Base-by-base conservation (phyloP, 2,888 invertebrate species). In the Conus canariensis region DNA sequence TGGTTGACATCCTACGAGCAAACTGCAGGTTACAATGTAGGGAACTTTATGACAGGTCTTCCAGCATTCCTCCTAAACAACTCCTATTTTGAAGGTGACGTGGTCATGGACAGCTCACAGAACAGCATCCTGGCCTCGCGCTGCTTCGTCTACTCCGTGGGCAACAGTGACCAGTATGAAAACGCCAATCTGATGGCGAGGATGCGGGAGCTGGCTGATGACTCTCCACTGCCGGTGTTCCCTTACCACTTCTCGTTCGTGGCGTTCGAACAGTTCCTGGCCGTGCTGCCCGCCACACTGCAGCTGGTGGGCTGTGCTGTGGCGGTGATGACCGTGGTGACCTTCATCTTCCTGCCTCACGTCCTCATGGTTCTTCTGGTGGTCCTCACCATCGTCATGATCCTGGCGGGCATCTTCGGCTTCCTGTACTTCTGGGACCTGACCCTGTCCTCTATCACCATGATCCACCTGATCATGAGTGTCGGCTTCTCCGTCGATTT, bases 91-190 rank as follows among this genome's bases (percentile, higher is more conserved):
- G 9, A 85, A 16, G 91, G 90, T 45, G 92, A 93, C 90, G 90
- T 92, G 4, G 91, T 91, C 19, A 89, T 93, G 56, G 91, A 92
- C 82, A 45, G 64, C 9, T 90, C 91, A 19, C 85, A 90, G 14
- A 90, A 64, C 97, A 97, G 87, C 97, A 97, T 99, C 59, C 95
- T 98, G 7, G 98, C 98, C 1, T 98, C 98, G 85, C 74, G 92
- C 58, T 92, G 92, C 25, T 90, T 91, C 25, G 87, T 90, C 5
- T 83, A 89, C 64, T 90, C 92, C 12, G 98, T 98, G 4, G 98
- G 98, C 94, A 98, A 99, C 85, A 98, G 98, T 0, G 98, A 98
- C 88, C 98, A 98, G 16, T 93, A 93, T 60, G 90, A 89, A 12
- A 93, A 95, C 88, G 94, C 94, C 0, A 85, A 93, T 16, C 89